Conservation (phyloP, 2,888 invertebrate genomes). For the Epistrophe grossulariae region DNA sequence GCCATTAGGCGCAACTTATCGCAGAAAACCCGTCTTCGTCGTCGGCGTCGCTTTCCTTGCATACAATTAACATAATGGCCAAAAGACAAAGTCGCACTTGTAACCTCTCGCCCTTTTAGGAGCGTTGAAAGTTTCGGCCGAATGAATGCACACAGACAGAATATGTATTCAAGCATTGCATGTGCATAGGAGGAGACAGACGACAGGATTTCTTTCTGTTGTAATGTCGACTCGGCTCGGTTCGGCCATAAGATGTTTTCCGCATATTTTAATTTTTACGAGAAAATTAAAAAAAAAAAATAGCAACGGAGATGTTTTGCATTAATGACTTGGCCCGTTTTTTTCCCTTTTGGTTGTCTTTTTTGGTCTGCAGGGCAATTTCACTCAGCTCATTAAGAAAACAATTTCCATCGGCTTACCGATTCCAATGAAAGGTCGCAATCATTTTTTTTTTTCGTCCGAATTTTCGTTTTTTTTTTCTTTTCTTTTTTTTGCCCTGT, state of each 20-base stretch:
- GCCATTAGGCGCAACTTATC: conserved; percentile 52
- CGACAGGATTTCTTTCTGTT: conserved; percentile 56
- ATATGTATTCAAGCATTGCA: conserved; percentile 1
- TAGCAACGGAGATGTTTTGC: conserved; percentile 62
- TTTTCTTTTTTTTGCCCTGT: conserved; percentile 50
- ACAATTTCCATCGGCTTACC: conserved; percentile 76
- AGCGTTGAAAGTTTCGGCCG: neutral
- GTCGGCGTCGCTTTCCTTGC: conserved; percentile 48
- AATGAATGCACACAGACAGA: conserved; percentile 32
- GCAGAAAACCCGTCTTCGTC: neutral
- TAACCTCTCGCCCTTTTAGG: conserved; percentile 16
- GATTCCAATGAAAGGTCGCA: conserved; percentile 64
- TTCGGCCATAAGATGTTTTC: conserved; percentile 60
- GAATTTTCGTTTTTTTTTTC: conserved; percentile 23
- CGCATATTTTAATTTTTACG: conserved; percentile 69
- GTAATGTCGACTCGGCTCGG: conserved; percentile 38
- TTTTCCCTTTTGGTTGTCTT: conserved; percentile 9
- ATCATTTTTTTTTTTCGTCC: conserved; percentile 42
- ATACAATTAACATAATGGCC: conserved; percentile 69
- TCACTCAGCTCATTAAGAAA: conserved; percentile 76
- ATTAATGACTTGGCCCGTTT: conserved; percentile 69
- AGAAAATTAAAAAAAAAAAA: conserved; percentile 31
- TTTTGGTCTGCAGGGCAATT: conserved; percentile 63
- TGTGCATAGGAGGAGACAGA: conserved; percentile 33
- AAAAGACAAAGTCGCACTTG: conserved; percentile 65